Conservation (phyloP, 1,140 invertebrate genomes). For the Halesus radiatus region DNA sequence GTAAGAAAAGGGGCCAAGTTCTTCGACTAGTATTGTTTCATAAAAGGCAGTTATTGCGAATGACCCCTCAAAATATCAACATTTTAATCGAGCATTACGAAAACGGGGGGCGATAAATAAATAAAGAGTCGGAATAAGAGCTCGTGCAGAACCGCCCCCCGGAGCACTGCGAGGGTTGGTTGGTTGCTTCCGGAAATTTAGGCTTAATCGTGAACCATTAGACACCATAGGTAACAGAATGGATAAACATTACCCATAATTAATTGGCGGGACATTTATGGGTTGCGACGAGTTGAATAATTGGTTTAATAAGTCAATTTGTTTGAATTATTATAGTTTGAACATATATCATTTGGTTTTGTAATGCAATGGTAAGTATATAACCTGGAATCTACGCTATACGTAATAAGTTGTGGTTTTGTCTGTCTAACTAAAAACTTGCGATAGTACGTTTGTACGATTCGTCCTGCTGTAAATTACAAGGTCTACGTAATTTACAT, state of each 20-base stretch:
- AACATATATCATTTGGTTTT: background rate
- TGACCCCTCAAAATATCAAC: constrained; percentile 7
- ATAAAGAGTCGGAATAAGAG: background rate
- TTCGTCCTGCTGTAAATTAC: too few relatives aligned
- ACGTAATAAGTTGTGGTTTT: too few relatives aligned
- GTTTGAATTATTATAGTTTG: constrained; percentile 6
- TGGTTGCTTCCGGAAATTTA: background rate
- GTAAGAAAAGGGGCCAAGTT: background rate
- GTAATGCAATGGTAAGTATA: background rate
- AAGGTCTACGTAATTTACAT: too few relatives aligned
- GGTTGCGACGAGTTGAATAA: background rate
- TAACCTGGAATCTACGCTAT: too few relatives aligned
- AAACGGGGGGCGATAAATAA: constrained; percentile 12
- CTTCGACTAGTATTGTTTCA: constrained; percentile 10
- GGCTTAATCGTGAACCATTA: constrained; percentile 2
- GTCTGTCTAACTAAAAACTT: too few relatives aligned
- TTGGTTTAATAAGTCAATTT: background rate
- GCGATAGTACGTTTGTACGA: too few relatives aligned
- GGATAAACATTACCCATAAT: constrained; percentile 13
- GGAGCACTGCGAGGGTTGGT: too few relatives aligned
- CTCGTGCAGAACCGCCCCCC: background rate
- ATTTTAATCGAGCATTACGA: constrained; percentile 15
- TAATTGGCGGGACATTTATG: constrained; percentile 8
- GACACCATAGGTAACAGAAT: constrained; percentile 10
- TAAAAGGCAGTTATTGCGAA: background rate